phyloP scores from a whole-genome alignment of 2,113 vertebrate species.

The Alectura lathami region DNA sequence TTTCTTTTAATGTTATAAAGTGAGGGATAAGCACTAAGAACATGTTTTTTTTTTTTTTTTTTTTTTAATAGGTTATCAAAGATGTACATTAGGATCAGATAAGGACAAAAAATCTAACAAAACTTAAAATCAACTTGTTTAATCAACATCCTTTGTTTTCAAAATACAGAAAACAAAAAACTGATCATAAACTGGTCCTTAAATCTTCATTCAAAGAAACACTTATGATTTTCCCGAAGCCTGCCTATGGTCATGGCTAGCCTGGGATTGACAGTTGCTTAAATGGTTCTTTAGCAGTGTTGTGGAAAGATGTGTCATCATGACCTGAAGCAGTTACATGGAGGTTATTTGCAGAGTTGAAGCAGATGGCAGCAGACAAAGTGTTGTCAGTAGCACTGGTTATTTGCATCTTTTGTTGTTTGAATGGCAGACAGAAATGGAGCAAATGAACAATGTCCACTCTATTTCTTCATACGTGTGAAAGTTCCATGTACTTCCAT shows the following conservation, averaged over 20 bases:
- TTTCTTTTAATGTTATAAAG: neutral
- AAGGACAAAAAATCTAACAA: neutral
- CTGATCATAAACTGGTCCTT: neutral
- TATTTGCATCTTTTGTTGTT: neutral
- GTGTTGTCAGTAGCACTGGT: neutral
- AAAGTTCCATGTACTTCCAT: neutral
- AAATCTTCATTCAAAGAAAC: neutral
- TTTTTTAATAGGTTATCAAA: neutral
- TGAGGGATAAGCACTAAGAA: neutral
- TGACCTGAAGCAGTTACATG: neutral
- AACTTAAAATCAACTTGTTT: neutral
- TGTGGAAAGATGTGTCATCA: neutral
- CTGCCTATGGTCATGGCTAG: neutral
- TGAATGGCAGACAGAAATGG: neutral
- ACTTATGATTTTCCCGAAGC: neutral
- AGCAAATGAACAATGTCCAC: neutral
- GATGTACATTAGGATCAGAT: neutral
- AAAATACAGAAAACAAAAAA: neutral
- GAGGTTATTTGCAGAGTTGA: constrained; percentile 1
- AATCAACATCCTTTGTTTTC: neutral
- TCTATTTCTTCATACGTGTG: neutral
- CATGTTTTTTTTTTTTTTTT: too few species aligned
- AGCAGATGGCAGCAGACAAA: neutral
- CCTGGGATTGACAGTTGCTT: neutral
- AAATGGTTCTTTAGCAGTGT: neutral